Percentiles rank a stretch among this genome's conserved stretches.
Conservation (phyloP, 2,888 invertebrate genomes). For the Agriopis marginaria region DNA sequence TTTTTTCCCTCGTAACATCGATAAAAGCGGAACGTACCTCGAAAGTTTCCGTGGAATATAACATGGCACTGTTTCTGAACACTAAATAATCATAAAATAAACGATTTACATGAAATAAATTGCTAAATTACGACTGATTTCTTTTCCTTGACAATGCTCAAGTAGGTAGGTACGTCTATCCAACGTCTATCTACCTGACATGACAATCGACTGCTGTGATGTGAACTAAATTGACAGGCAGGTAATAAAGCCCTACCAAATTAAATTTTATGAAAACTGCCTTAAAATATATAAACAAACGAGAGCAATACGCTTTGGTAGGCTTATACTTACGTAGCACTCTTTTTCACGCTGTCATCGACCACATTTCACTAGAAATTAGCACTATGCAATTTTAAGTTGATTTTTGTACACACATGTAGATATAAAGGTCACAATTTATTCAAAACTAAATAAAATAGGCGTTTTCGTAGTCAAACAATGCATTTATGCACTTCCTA, state of each 20-base stretch:
- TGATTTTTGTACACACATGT: conserved; percentile 57
- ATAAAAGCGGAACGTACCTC: conserved; percentile 59
- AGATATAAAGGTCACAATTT: conserved; percentile 52
- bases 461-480: conserved; percentile 64
- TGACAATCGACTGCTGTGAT: conserved; percentile 45
- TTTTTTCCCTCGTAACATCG: conserved; percentile 54
- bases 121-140: conserved; percentile 74
- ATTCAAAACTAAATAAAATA: conserved; percentile 62
- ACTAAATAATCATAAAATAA: conserved; percentile 67
- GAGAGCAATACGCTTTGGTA: conserved; percentile 54
- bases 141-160: conserved; percentile 58
- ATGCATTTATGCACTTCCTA: conserved; percentile 63
- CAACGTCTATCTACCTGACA: conserved; percentile 45
- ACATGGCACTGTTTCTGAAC: conserved; percentile 69
- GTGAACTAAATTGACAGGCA: conserved; percentile 45
- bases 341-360: conserved; percentile 82
- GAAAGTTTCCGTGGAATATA: conserved; percentile 56
- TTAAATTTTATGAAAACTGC: conserved; percentile 19
- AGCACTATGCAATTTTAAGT: conserved; percentile 65
- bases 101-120: conserved; percentile 68
- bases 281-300: conserved; percentile 48
- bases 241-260: conserved; percentile 64
- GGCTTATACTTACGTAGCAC: conserved; percentile 82
- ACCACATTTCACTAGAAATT: conserved; percentile 79
- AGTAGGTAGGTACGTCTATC: conserved; percentile 44